phyloP scores from a whole-genome alignment of 2,113 vertebrate species.

The Eira barbara region DNA sequence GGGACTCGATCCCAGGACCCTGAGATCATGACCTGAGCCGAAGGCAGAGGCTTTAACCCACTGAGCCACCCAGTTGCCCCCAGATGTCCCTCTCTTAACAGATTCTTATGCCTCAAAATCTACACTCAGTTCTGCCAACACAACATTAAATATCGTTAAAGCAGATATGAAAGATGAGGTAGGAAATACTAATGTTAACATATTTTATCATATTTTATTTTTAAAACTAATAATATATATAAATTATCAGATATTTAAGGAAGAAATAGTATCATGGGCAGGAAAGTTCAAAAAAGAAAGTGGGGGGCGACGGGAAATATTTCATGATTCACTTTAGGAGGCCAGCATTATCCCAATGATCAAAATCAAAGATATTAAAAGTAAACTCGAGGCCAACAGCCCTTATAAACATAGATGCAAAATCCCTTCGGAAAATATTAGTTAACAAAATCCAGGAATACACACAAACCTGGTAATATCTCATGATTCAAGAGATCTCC shows the following conservation, averaged over 20 bases:
- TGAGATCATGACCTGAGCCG: background rate
- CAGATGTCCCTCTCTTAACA: background rate
- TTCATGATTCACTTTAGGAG: no score
- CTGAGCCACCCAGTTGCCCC: background rate
- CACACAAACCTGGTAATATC: background rate
- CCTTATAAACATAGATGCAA: background rate
- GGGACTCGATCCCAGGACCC: background rate
- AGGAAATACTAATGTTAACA: background rate
- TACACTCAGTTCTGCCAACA: background rate
- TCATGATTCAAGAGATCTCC: background rate
- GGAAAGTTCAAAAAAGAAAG: background rate
- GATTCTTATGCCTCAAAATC: background rate
- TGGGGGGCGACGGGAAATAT: background rate
- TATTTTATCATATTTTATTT: background rate
- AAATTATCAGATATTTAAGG: background rate
- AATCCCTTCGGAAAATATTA: background rate
- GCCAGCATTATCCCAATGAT: rapidly evolving
- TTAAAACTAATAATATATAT: background rate
- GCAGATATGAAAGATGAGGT: background rate
- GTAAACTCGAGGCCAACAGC: no score
- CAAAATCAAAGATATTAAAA: background rate
- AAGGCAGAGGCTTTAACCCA: background rate
- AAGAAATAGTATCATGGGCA: background rate
- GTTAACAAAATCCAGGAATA: background rate
- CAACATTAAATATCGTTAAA: no score